Evolutionary conservation across 2,888 invertebrate species (phyloP).

Genomic region (Neoitamus cyanurus): DNA sequence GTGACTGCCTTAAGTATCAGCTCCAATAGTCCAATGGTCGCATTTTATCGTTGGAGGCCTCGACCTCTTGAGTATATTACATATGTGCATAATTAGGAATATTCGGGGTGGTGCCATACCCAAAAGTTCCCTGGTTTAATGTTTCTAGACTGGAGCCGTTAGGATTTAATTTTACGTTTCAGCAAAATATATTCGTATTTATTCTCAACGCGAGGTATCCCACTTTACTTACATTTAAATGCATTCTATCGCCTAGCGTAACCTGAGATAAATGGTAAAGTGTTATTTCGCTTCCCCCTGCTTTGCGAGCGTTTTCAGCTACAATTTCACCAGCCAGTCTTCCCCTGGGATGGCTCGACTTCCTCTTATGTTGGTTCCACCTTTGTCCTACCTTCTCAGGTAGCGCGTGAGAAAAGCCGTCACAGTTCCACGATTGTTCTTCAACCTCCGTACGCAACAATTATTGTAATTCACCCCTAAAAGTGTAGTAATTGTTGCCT

Average conservation of each 20-base stretch:
- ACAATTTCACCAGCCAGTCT: background rate
- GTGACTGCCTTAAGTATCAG: too few species aligned
- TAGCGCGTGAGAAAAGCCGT: background rate
- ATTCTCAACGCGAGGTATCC: too few species aligned
- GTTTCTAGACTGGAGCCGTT: too few species aligned
- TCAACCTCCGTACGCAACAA: background rate
- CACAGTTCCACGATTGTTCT: background rate
- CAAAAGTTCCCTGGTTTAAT: too few species aligned
- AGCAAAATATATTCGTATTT: too few species aligned
- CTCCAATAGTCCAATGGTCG: too few species aligned
- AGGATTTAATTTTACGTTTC: too few species aligned
- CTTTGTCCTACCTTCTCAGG: background rate
- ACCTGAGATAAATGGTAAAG: background rate
- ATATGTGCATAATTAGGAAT: too few species aligned
- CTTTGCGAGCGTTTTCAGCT: background rate
- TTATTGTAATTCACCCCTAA: slow-evolving; percentile 2
- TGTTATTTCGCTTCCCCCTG: background rate
- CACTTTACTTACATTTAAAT: too few species aligned
- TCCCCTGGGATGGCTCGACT: background rate
- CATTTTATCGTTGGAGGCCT: too few species aligned
- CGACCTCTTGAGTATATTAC: too few species aligned
- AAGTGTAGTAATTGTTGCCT: background rate
- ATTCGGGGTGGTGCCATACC: too few species aligned
- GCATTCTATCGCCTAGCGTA: background rate
- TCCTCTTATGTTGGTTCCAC: background rate